phyloP scores from a whole-genome alignment of 2,888 invertebrate species.

The Protophormia terraenovae region DNA sequence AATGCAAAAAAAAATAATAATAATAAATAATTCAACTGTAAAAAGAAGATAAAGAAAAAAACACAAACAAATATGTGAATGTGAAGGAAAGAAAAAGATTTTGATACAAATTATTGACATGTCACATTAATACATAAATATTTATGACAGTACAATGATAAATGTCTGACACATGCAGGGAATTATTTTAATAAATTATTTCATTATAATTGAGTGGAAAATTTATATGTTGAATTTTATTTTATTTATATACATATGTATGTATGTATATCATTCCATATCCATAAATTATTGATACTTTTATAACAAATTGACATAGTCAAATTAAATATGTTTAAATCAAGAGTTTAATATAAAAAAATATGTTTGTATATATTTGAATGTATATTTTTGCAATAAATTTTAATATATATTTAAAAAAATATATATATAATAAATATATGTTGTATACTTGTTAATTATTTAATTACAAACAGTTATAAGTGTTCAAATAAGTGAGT shows the following conservation, averaged over 20 bases:
- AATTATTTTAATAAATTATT: slow-evolving; percentile 56
- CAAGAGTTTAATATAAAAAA: neutral
- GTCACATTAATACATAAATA: slow-evolving; percentile 46
- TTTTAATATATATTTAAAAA: neutral
- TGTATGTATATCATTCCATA: too few relatives aligned
- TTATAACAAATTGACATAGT: slow-evolving; percentile 28
- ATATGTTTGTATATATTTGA: neutral
- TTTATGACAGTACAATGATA: slow-evolving; percentile 54
- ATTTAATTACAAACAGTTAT: neutral
- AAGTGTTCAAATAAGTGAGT: neutral
- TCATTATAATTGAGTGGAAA: slow-evolving; percentile 53
- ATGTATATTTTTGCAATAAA: neutral
- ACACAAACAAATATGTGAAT: neutral
- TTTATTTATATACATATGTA: too few relatives aligned
- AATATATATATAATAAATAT: neutral
- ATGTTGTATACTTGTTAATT: neutral
- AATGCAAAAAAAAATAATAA: neutral
- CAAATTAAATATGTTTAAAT: slow-evolving; percentile 34
- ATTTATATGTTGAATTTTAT: slow-evolving; percentile 34
- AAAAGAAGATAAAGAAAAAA: neutral
- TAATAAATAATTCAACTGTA: neutral
- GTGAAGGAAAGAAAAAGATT: slow-evolving; percentile 1
- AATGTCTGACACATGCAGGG: slow-evolving; percentile 48
- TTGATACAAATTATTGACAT: slow-evolving; percentile 27
- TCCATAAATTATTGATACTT: slow-evolving; percentile 51